Conservation (phyloP, 1,140 invertebrate genomes). For the Euwallacea similis region DNA sequence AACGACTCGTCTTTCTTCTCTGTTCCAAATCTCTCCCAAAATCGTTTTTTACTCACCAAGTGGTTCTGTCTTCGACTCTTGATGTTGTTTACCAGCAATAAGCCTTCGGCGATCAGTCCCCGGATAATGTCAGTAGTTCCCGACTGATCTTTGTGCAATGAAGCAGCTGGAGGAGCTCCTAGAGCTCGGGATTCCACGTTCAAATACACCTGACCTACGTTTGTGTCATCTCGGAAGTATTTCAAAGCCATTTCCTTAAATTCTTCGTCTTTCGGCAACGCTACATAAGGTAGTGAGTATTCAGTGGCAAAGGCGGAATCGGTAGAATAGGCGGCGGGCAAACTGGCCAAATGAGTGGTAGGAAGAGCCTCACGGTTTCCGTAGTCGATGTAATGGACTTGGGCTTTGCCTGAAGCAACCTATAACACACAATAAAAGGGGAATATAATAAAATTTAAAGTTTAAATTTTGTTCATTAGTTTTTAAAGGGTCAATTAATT, state of each 20-base stretch:
- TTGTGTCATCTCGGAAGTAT: slow-evolving; percentile 68
- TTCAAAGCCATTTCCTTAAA: slow-evolving; percentile 74
- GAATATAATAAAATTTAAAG: not conserved
- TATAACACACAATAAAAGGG: slow-evolving; percentile 20
- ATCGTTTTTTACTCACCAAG: slow-evolving; percentile 59
- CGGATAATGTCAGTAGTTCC: slow-evolving; percentile 83
- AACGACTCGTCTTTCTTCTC: no score
- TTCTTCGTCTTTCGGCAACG: slow-evolving; percentile 83
- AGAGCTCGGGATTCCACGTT: slow-evolving; percentile 72
- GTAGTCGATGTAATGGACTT: slow-evolving; percentile 84
- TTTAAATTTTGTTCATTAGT: not conserved
- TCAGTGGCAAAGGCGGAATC: slow-evolving; percentile 84
- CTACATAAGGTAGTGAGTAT: slow-evolving; percentile 81
- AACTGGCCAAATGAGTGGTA: slow-evolving; percentile 66
- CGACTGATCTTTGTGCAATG: slow-evolving; percentile 69
- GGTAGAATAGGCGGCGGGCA: slow-evolving; percentile 76
- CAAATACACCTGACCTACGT: slow-evolving; percentile 66
- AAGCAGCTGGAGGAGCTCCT: slow-evolving; percentile 67
- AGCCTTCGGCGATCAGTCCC: slow-evolving; percentile 82
- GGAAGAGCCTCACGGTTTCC: slow-evolving; percentile 74
- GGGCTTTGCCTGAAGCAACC: slow-evolving; percentile 39
- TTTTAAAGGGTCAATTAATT: not conserved
- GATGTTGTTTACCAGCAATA: slow-evolving; percentile 77
- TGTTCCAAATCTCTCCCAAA: no score
- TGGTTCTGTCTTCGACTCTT: slow-evolving; percentile 80